Evolutionary conservation across 35 echinoderm and acorn worm genomes (phyloP).

Genomic region (Amphiura filiformis): DNA sequence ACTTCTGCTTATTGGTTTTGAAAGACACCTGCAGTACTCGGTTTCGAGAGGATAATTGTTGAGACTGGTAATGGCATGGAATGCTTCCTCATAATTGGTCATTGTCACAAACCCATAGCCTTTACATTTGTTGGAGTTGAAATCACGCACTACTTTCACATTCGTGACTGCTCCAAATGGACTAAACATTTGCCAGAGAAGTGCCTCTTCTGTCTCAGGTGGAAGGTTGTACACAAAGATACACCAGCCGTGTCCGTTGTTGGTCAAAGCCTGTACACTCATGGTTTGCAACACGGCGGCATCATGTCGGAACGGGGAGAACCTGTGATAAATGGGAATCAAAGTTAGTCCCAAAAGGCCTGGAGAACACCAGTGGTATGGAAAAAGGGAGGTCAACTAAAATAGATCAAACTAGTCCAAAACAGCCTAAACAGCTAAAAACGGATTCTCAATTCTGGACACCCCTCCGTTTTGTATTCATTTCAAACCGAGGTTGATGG

Average conservation of each 20-base stretch:
- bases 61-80: conserved; percentile 74
- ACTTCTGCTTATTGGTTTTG: conserved; percentile 88
- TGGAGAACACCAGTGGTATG: not conserved
- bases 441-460: too few species aligned
- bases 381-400: not conserved
- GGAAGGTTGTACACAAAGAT: conserved; percentile 99
- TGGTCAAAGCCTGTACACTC: conserved; percentile 90
- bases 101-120: conserved; percentile 98
- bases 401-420: not conserved
- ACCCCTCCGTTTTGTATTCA: too few species aligned
- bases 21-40: conserved; percentile 95
- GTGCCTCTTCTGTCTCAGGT: conserved; percentile 82
- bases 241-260: conserved; percentile 98
- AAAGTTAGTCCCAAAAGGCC: not conserved
- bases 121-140: conserved; percentile 88
- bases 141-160: conserved; percentile 95
- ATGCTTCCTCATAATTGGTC: conserved; percentile 99
- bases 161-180: conserved; percentile 96
- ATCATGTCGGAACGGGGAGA: conserved; percentile 32
- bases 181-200: conserved; percentile 97
- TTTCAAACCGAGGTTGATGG: too few species aligned
- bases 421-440: not conserved
- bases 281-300: conserved; percentile 71
- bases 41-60: conserved; percentile 87
- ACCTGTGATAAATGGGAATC: conserved; percentile 34